phyloP scores from a whole-genome alignment of 1,140 invertebrate genomes.

The Heterodera schachtii region DNA sequence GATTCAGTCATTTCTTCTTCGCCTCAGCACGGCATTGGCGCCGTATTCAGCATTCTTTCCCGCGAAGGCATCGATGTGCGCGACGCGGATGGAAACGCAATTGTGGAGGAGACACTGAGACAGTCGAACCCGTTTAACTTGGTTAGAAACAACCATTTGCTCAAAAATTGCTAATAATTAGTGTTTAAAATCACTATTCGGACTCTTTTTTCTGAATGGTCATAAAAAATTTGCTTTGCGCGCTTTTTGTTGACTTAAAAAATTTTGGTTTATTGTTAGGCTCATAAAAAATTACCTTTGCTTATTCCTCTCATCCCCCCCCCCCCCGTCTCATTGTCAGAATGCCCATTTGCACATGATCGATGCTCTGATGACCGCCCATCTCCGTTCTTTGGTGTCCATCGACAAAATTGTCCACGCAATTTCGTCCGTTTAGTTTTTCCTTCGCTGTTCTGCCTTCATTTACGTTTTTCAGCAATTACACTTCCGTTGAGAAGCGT shows the following conservation, averaged over 20 bases:
- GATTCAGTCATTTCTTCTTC: slow-evolving; percentile 92
- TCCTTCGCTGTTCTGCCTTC: not conserved
- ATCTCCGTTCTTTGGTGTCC: slow-evolving; percentile 88
- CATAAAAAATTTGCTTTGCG: too few species aligned
- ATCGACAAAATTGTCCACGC: slow-evolving; percentile 83
- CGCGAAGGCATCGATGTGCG: slow-evolving; percentile 85
- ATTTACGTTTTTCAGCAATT: slow-evolving; percentile 35
- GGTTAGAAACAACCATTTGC: slow-evolving; percentile 72
- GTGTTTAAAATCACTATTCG: too few species aligned
- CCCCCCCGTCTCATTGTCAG: slow-evolving; percentile 70
- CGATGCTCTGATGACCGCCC: slow-evolving; percentile 92
- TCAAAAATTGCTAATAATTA: slow-evolving; percentile 33
- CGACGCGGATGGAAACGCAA: slow-evolving; percentile 79
- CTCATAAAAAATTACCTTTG: too few species aligned
- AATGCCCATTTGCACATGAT: slow-evolving; percentile 93
- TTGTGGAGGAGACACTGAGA: slow-evolving; percentile 92
- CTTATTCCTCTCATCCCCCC: too few species aligned
- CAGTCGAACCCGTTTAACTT: slow-evolving; percentile 92
- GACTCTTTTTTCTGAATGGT: too few species aligned
- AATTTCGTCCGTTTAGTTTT: slow-evolving; percentile 69
- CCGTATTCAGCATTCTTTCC: slow-evolving; percentile 79
- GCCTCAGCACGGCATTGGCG: slow-evolving; percentile 81
- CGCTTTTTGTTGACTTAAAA: too few species aligned
- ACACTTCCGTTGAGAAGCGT: slow-evolving; percentile 68
- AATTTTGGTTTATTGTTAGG: too few species aligned